These are phyloP conservation scores for Rotaria magnacalcarata DNA, from an alignment of 2,888 invertebrate genomes.

Conservation along the genomic window DNA sequence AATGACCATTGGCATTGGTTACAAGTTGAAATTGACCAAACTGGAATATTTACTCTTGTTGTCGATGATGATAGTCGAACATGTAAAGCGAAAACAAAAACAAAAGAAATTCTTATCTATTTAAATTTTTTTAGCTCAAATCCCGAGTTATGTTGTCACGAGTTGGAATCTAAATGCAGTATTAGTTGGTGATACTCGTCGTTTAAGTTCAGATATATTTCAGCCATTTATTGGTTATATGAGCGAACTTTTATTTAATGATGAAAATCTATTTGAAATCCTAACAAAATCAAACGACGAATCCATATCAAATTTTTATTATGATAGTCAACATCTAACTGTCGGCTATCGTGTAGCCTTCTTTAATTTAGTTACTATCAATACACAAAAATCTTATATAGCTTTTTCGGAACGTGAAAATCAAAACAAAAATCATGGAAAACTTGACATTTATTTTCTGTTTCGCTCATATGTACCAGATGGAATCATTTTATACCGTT, in stretches of 20 bases:
- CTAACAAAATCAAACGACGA: background rate
- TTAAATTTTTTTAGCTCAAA: background rate
- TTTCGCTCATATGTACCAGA: conserved; percentile 24
- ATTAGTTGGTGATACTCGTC: conserved; percentile 35
- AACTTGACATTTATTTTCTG: conserved; percentile 21
- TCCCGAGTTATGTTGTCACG: background rate
- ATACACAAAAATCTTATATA: background rate
- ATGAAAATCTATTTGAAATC: conserved; percentile 13
- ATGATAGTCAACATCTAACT: background rate
- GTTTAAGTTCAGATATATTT: background rate
- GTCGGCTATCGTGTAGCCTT: conserved; percentile 23
- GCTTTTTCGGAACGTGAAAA: conserved; percentile 25
- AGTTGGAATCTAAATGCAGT: conserved; percentile 1
- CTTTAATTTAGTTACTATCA: conserved; percentile 14
- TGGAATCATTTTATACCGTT: conserved; percentile 24
- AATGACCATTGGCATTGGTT: conserved; percentile 32
- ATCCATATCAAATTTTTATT: background rate
- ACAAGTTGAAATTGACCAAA: conserved; percentile 16
- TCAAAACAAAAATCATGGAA: conserved; percentile 28
- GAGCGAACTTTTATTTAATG: background rate
- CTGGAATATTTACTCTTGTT: background rate
- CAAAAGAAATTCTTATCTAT: background rate
- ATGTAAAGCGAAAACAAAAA: background rate
- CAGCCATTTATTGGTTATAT: conserved; percentile 24
- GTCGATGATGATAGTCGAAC: conserved; percentile 26